These are phyloP conservation scores for Amorpha juglandis DNA, from an alignment of 2,888 invertebrate species.

Conservation along the genomic window DNA sequence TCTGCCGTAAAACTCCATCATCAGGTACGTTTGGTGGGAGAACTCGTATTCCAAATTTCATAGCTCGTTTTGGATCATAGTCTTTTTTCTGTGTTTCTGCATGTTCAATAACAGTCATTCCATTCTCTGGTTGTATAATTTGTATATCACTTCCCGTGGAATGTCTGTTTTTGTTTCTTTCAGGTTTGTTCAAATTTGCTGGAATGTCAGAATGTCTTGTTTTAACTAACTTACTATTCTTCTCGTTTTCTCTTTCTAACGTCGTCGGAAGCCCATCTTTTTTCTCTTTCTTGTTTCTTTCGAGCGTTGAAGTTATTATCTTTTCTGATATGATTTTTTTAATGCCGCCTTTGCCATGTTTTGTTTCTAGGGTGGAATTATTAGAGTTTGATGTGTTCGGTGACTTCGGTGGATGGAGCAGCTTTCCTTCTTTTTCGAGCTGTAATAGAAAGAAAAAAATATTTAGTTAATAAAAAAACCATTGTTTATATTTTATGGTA, in stretches of 20 bases:
- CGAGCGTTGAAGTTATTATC: constrained; percentile 74
- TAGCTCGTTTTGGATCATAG: constrained; percentile 82
- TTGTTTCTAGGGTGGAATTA: constrained; percentile 79
- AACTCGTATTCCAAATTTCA: constrained; percentile 89
- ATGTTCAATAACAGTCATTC: constrained; percentile 70
- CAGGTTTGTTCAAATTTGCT: constrained; percentile 64
- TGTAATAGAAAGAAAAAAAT: constrained; percentile 51
- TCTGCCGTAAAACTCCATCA: constrained; percentile 78
- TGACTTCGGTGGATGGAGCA: constrained; percentile 74
- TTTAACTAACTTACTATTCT: constrained; percentile 73
- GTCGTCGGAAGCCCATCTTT: constrained; percentile 68
- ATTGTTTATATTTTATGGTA: neutral
- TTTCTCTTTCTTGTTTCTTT: constrained; percentile 77
- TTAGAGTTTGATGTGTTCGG: constrained; percentile 77
- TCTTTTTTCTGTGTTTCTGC: constrained; percentile 83
- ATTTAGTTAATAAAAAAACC: neutral
- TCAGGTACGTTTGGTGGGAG: constrained; percentile 84
- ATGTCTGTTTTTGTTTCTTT: constrained; percentile 68
- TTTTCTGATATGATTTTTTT: constrained; percentile 81
- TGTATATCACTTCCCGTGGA: constrained; percentile 72
- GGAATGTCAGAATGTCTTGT: constrained; percentile 67
- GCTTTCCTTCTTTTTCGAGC: constrained; percentile 80
- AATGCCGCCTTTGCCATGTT: constrained; percentile 73
- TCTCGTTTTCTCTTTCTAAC: constrained; percentile 79
- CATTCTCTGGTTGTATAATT: constrained; percentile 74